phyloP scores from a whole-genome alignment of 2,113 vertebrate genomes.

The Sturnus vulgaris region DNA sequence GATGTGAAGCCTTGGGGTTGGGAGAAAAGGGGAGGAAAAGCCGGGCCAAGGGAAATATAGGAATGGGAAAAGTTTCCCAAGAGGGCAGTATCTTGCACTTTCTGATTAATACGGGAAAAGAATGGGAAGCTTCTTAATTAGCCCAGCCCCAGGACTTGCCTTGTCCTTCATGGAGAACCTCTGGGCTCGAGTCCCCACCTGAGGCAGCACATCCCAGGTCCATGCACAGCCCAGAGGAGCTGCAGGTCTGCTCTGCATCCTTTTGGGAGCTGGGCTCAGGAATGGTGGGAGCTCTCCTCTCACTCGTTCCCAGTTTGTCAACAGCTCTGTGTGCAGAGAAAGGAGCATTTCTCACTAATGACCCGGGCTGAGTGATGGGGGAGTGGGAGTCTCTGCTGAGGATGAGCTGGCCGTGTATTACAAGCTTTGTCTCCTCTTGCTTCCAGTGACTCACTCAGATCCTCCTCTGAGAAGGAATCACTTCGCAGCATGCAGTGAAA shows the following conservation, averaged over 20 bases:
- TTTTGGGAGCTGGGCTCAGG: not conserved
- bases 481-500: not conserved
- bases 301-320: not conserved
- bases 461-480: constrained; percentile 39
- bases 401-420: not conserved
- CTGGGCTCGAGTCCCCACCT: not conserved
- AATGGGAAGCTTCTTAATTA: not conserved
- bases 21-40: not conserved
- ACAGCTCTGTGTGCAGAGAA: not conserved
- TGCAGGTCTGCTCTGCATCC: not conserved
- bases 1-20: not conserved
- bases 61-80: not conserved
- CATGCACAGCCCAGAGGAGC: not conserved
- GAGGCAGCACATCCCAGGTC: not conserved
- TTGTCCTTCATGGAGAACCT: not conserved
- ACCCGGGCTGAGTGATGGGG: not conserved
- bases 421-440: constrained; percentile 12
- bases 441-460: constrained; percentile 65
- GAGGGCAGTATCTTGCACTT: not conserved
- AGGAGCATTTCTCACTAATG: not conserved
- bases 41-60: not conserved
- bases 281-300: not conserved
- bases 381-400: constrained; percentile 39
- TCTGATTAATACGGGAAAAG: not conserved
- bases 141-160: not conserved